Evolutionary conservation across 2,797 vertebrate species (phyloP).

Genomic region (Sternotherus odoratus): DNA sequence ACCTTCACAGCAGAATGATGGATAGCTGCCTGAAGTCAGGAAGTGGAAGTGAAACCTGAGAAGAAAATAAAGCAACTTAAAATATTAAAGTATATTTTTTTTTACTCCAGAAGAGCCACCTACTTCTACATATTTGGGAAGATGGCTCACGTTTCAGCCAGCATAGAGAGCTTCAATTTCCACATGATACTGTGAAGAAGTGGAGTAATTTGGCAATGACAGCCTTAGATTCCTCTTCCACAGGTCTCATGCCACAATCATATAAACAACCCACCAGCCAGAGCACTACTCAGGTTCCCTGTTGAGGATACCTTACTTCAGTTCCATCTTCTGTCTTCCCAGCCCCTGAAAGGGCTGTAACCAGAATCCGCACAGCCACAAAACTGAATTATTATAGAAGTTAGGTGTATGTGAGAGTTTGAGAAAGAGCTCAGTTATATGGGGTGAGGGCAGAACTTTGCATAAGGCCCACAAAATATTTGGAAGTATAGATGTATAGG

Average conservation of each 20-base stretch:
- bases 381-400: background rate
- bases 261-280: background rate
- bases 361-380: background rate
- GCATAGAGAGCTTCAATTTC: background rate
- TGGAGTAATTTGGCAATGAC: background rate
- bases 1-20: background rate
- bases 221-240: background rate
- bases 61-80: background rate
- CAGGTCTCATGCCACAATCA: background rate
- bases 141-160: background rate
- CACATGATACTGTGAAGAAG: accelerated
- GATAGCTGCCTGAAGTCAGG: background rate
- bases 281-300: background rate
- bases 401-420: background rate
- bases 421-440: background rate
- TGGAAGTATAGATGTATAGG: background rate
- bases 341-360: background rate
- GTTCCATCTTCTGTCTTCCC: background rate
- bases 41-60: background rate
- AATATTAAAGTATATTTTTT: background rate
- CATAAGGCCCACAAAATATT: background rate
- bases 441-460: background rate
- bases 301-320: background rate
- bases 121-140: background rate
- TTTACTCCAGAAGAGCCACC: background rate